A percentile compares a stretch with the other conserved stretches of the same genome.
These are phyloP conservation scores for Drosophila varians DNA, from an alignment of 1,140 invertebrate species.

Conservation along the genomic window DNA sequence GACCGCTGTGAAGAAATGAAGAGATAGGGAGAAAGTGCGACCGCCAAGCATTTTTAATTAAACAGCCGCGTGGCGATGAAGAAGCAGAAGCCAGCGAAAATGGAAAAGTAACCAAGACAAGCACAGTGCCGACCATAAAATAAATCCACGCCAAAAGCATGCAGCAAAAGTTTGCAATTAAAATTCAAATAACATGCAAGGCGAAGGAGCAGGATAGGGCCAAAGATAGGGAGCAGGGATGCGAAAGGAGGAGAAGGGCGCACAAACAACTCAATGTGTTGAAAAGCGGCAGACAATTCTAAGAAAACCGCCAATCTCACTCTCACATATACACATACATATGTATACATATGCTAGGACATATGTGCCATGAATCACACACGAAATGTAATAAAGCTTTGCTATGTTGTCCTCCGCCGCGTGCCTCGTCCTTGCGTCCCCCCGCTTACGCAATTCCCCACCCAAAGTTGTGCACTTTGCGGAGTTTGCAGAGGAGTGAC, in stretches of 20 bases:
- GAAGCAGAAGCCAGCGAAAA: conserved; percentile 15
- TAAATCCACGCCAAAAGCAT: conserved; percentile 71
- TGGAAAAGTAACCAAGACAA: conserved; percentile 20
- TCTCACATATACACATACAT: conserved; percentile 15
- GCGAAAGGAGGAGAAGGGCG: neutral
- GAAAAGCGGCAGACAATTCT: conserved; percentile 71
- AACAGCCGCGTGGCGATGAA: conserved; percentile 34
- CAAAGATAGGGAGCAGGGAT: neutral
- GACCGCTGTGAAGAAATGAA: conserved; percentile 7
- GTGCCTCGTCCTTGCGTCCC: neutral
- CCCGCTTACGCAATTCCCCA: conserved; percentile 29
- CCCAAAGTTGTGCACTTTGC: conserved; percentile 46
- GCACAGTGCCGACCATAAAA: conserved; percentile 63
- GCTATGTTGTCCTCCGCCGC: conserved; percentile 17
- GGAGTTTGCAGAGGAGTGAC: conserved; percentile 3
- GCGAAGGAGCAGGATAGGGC: neutral
- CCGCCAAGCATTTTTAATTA: conserved; percentile 76
- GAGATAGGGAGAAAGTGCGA: conserved; percentile 17
- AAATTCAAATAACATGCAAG: conserved; percentile 82
- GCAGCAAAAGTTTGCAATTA: conserved; percentile 80
- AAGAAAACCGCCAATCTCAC: conserved; percentile 68
- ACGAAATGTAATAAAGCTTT: conserved; percentile 78
- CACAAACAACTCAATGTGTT: conserved; percentile 65
- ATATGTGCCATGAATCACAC: conserved; percentile 48
- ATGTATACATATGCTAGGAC: conserved; percentile 13